phyloP scores from a whole-genome alignment of 2,888 invertebrate genomes.

The Pristionchus mayeri region DNA sequence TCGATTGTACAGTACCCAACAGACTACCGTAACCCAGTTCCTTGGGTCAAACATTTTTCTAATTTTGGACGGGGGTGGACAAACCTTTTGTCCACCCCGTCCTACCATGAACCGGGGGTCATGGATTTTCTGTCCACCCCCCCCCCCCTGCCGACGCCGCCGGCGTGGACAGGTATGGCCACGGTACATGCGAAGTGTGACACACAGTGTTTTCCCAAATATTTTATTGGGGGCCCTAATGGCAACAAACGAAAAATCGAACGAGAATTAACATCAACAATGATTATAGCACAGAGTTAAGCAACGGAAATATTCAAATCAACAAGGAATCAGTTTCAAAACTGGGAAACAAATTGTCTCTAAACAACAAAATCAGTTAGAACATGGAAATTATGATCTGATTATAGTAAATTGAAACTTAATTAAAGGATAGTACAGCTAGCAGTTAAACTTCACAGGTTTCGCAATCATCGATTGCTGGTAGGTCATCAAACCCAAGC shows the following conservation, averaged over 20 bases:
- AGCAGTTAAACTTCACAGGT: background rate
- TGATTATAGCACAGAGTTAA: background rate
- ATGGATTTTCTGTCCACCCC: too few relatives aligned
- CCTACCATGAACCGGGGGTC: too few relatives aligned
- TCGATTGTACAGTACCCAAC: too few relatives aligned
- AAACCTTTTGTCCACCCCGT: too few relatives aligned
- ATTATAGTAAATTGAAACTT: background rate
- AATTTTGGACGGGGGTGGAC: too few relatives aligned
- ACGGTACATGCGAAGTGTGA: too few relatives aligned
- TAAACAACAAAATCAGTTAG: background rate
- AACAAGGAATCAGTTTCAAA: background rate
- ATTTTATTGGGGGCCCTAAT: constrained; percentile 35
- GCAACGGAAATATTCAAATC: background rate
- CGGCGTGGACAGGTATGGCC: too few relatives aligned
- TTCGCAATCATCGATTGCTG: background rate
- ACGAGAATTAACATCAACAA: background rate
- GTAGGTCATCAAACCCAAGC: background rate
- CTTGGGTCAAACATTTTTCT: too few relatives aligned
- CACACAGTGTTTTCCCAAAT: too few relatives aligned
- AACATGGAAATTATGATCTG: background rate
- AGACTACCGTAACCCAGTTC: too few relatives aligned
- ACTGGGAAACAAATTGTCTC: background rate
- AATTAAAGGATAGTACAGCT: background rate
- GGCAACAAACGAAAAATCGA: background rate
- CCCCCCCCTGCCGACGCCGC: too few relatives aligned